phyloP scores from a whole-genome alignment of 2,797 vertebrate species.

The Acipenser oxyrinchus region DNA sequence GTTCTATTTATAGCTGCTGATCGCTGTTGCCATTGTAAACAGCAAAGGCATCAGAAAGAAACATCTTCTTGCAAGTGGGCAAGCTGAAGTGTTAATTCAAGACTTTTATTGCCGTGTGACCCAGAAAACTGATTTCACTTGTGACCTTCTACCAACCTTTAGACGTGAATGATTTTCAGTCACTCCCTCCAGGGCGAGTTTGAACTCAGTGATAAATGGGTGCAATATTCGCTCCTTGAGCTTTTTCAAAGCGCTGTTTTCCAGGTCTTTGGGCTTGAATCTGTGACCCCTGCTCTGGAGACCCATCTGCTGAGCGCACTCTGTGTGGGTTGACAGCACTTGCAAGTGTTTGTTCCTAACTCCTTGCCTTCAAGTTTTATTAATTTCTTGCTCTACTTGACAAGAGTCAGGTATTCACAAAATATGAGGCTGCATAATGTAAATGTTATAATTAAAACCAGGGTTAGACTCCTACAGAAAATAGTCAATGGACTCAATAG shows the following conservation, averaged over 20 bases:
- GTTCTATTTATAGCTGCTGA: too few relatives aligned
- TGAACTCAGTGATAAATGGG: slow-evolving; percentile 11
- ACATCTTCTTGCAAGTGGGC: not conserved
- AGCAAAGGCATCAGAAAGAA: not conserved
- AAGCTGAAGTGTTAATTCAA: slow-evolving; percentile 1
- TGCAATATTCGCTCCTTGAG: slow-evolving; percentile 5
- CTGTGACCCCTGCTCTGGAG: slow-evolving; percentile 8
- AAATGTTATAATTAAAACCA: slow-evolving; percentile 6
- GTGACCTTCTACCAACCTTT: slow-evolving; percentile 14
- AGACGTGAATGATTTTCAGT: slow-evolving; percentile 4
- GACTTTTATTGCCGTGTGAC: not conserved
- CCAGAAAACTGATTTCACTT: not conserved
- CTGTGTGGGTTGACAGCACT: not conserved
- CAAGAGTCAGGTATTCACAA: not conserved
- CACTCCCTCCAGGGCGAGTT: not conserved
- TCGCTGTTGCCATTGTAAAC: not conserved
- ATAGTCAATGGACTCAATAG: too few relatives aligned
- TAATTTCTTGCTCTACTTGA: not conserved
- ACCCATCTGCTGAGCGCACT: slow-evolving; percentile 11
- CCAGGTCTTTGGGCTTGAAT: not conserved
- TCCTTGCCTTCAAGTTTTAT: not conserved
- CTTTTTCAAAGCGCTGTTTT: slow-evolving; percentile 6
- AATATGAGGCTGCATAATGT: not conserved
- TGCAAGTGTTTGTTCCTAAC: not conserved
- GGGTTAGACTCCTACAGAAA: too few relatives aligned